These are phyloP conservation scores for Microtus oregoni DNA, from an alignment of 2,113 vertebrate species.

Conservation along the genomic window DNA sequence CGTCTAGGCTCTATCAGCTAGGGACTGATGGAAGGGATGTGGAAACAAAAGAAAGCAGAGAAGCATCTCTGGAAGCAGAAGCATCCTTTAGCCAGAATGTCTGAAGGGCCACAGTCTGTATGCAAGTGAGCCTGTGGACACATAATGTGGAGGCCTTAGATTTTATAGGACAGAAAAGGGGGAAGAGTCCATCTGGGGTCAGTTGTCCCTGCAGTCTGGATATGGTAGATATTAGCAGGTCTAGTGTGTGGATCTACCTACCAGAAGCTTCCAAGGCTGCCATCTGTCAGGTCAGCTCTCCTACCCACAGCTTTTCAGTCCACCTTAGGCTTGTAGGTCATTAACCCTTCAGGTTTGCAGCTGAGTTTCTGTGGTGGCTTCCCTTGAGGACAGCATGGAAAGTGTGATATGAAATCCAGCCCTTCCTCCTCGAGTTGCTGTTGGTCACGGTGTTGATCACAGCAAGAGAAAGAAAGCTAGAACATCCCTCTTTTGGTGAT, in stretches of 20 bases:
- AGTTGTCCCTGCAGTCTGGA: neutral
- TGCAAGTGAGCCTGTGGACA: neutral
- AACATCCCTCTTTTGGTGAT: neutral
- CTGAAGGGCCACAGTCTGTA: neutral
- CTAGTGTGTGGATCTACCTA: neutral
- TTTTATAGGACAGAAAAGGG: neutral
- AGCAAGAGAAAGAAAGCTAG: neutral
- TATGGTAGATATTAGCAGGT: neutral
- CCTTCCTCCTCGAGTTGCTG: neutral
- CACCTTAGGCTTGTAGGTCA: too few relatives aligned
- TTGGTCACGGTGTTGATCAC: neutral
- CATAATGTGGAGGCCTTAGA: neutral
- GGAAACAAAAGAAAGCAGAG: neutral
- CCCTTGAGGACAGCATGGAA: too few relatives aligned
- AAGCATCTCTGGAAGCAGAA: neutral
- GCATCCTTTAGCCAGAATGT: neutral
- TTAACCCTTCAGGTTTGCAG: neutral
- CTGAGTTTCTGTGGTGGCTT: too few relatives aligned
- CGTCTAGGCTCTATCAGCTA: neutral
- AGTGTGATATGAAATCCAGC: neutral
- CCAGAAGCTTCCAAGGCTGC: neutral
- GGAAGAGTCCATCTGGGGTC: neutral
- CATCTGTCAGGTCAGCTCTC: neutral
- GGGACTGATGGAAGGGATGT: neutral
- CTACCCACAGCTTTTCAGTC: neutral